A percentile compares a stretch with the other conserved stretches of the same genome.
Evolutionary conservation across 2,888 invertebrate genomes (phyloP).

Genomic region (Charanyca ferruginea): DNA sequence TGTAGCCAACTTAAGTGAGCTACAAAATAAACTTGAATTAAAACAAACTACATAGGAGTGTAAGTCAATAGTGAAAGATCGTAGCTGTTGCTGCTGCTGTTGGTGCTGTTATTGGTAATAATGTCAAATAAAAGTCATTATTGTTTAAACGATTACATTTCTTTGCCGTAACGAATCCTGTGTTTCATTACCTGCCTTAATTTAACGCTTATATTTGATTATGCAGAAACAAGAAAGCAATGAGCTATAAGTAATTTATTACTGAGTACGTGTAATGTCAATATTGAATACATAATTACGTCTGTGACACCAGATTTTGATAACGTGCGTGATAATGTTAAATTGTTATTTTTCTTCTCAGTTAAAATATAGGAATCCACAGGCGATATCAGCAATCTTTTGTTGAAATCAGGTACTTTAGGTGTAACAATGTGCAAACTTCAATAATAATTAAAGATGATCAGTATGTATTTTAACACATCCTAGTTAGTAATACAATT

Average conservation of each 20-base stretch:
- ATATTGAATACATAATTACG: constrained; percentile 52
- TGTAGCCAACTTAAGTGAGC: not conserved
- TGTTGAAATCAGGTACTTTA: constrained; percentile 5
- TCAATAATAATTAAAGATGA: constrained; percentile 32
- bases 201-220: constrained; percentile 50
- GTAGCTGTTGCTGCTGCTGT: too few species aligned
- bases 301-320: constrained; percentile 41
- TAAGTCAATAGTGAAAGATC: too few species aligned
- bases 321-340: constrained; percentile 45
- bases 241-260: constrained; percentile 51
- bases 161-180: constrained; percentile 44
- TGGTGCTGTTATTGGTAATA: constrained; percentile 3
- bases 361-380: constrained; percentile 14
- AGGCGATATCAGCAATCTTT: constrained; percentile 12
- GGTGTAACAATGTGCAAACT: not conserved
- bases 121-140: constrained; percentile 38
- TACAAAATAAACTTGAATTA: not conserved
- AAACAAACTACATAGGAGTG: not conserved
- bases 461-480: constrained; percentile 2
- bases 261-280: constrained; percentile 49
- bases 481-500: constrained; percentile 11
- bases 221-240: constrained; percentile 53
- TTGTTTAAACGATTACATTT: constrained; percentile 51
- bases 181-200: constrained; percentile 48
- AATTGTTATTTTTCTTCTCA: constrained; percentile 17